phyloP scores from a whole-genome alignment of 1,140 invertebrate species.

The Ptiloglossa arizonensis region DNA sequence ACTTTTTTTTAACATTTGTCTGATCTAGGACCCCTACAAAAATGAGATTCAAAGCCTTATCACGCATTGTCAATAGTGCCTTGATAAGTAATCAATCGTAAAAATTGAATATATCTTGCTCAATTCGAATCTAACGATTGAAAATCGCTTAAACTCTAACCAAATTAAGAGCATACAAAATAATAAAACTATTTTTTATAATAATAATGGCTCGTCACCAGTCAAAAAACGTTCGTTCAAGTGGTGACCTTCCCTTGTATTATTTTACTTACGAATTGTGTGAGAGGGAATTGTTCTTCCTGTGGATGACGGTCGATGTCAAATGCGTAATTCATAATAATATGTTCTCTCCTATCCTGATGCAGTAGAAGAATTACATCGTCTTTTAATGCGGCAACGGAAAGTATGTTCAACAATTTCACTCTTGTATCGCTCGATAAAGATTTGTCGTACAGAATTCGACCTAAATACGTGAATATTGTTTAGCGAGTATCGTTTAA shows the following conservation, averaged over 20 bases:
- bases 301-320: conserved; percentile 90
- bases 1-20: no score
- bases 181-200: no score
- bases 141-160: no score
- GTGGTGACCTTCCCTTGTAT: background rate
- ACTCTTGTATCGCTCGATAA: conserved; percentile 84
- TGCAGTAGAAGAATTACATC: conserved; percentile 94
- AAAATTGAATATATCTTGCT: no score
- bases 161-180: no score
- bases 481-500: background rate
- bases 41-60: no score
- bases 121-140: no score
- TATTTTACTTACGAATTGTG: conserved; percentile 88
- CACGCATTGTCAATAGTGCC: no score
- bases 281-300: conserved; percentile 90
- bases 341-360: conserved; percentile 93
- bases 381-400: conserved; percentile 91
- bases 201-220: no score
- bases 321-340: conserved; percentile 94
- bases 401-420: conserved; percentile 86
- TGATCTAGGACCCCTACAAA: no score
- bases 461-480: conserved; percentile 78
- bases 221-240: background rate
- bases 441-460: conserved; percentile 86
- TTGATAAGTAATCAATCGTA: no score